Conservation (phyloP, 2,888 invertebrate genomes). For the Syritta pipiens region DNA sequence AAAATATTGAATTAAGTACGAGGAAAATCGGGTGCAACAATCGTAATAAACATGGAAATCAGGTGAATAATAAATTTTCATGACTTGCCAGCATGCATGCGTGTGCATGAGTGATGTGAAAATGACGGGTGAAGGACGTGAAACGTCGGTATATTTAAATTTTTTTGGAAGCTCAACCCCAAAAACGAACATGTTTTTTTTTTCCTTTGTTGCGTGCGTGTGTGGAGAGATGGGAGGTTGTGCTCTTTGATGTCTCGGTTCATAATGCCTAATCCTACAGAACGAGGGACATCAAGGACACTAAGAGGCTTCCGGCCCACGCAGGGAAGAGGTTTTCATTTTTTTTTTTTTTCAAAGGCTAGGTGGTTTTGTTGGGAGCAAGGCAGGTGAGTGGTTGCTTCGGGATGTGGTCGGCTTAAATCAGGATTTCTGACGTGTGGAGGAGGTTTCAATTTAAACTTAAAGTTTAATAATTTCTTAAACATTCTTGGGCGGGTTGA, state of each 20-base stretch:
- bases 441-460: too few relatives aligned
- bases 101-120: background rate
- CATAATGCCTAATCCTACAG: background rate
- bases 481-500: too few relatives aligned
- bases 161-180: background rate
- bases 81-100: background rate
- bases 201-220: background rate
- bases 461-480: too few relatives aligned
- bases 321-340: background rate
- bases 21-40: conserved; percentile 28
- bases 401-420: too few relatives aligned
- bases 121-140: background rate
- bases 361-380: too few relatives aligned
- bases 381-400: too few relatives aligned
- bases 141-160: background rate
- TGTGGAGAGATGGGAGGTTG: background rate
- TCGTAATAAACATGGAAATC: conserved; percentile 35
- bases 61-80: conserved; percentile 1
- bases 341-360: too few relatives aligned
- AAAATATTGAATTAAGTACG: conserved; percentile 3
- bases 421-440: too few relatives aligned
- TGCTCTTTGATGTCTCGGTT: background rate
- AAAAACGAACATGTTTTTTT: background rate
- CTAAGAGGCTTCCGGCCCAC: background rate
- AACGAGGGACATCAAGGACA: conserved; percentile 2